Evolutionary conservation across 2,797 vertebrate species (phyloP).

Genomic region (Gallinago stenura): DNA sequence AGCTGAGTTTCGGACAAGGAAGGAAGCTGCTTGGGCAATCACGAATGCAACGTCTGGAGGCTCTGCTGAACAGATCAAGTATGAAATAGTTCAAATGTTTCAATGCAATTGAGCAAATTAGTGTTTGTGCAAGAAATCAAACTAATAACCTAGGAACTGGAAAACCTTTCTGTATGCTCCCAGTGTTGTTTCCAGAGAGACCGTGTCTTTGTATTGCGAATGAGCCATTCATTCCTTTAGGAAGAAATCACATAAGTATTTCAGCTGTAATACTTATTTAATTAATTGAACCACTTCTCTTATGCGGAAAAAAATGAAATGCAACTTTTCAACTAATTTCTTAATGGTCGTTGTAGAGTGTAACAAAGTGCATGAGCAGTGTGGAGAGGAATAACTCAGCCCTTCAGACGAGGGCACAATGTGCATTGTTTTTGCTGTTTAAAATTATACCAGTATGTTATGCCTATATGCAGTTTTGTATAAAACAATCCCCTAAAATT

Average conservation of each 20-base stretch:
- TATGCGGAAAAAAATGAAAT: neutral
- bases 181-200: neutral
- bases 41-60: slow-evolving; percentile 88
- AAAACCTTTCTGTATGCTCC: neutral
- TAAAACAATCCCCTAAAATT: neutral
- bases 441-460: neutral
- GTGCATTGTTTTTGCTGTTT: neutral
- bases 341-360: neutral
- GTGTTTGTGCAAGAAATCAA: neutral
- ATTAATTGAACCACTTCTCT: neutral
- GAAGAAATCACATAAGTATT: neutral
- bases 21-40: slow-evolving; percentile 88
- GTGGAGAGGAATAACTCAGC: neutral
- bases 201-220: neutral
- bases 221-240: neutral
- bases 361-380: neutral
- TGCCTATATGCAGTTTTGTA: neutral
- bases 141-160: neutral
- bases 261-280: neutral
- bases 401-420: fast-evolving
- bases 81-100: neutral
- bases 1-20: slow-evolving; percentile 85
- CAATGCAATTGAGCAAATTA: neutral
- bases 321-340: neutral
- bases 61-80: slow-evolving; percentile 96